These are phyloP conservation scores for Solenodon paradoxus DNA, from an alignment of 2,113 vertebrate species.

Conservation along the genomic window DNA sequence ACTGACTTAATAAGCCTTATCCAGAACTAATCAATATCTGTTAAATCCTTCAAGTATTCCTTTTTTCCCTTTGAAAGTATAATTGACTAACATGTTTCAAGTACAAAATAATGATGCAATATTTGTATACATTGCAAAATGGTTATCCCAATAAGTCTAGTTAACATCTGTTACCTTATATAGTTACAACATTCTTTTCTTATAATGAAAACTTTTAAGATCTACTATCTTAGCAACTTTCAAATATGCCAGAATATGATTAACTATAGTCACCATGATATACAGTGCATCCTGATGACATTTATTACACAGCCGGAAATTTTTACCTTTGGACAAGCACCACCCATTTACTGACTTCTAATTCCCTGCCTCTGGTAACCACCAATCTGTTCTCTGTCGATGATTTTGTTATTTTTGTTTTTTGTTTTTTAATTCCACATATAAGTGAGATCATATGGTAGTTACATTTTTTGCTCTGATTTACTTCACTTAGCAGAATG, in stretches of 20 bases:
- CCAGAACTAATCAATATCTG: neutral
- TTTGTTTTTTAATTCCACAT: too few species aligned
- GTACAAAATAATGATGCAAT: neutral
- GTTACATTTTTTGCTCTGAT: too few species aligned
- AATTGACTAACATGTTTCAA: neutral
- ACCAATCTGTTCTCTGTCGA: neutral
- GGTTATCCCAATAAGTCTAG: neutral
- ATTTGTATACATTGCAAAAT: neutral
- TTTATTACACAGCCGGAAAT: neutral
- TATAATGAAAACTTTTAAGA: neutral
- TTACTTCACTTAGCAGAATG: too few species aligned
- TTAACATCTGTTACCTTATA: neutral
- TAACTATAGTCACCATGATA: neutral
- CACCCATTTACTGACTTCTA: neutral
- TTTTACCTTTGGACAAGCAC: neutral
- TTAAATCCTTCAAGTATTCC: slow-evolving; percentile 10
- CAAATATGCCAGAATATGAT: neutral
- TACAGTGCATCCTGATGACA: neutral
- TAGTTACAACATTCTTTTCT: neutral
- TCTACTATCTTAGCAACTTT: neutral
- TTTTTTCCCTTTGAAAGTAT: neutral
- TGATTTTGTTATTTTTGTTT: too few species aligned
- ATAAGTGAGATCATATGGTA: too few species aligned
- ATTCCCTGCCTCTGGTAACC: neutral
- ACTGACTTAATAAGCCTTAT: neutral